A percentile compares a stretch with the other conserved stretches of the same genome.
phyloP scores from a whole-genome alignment of 2,888 invertebrate species.

The Erynnis tages region DNA sequence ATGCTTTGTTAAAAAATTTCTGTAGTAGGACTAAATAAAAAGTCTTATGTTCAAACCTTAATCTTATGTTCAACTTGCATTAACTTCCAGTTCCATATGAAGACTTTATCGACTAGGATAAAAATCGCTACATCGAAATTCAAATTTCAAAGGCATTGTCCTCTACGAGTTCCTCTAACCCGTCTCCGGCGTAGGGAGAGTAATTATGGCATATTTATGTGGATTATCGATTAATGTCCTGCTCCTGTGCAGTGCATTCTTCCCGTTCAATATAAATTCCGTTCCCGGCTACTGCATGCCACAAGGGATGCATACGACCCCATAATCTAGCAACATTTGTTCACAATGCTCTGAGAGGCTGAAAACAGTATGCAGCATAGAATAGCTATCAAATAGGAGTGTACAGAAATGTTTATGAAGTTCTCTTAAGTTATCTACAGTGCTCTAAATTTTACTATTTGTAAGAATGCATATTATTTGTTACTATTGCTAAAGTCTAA shows the following conservation, averaged over 20 bases:
- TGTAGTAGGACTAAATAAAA: no score
- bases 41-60: no score
- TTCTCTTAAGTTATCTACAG: neutral
- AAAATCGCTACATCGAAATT: neutral
- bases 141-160: neutral
- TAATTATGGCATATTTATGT: conserved; percentile 26
- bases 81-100: neutral
- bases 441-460: no score
- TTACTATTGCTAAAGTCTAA: no score
- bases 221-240: conserved; percentile 12
- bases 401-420: neutral
- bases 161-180: neutral
- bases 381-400: neutral
- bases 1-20: no score
- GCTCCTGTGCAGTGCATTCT: conserved; percentile 36
- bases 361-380: conserved; percentile 21
- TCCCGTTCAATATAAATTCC: conserved; percentile 53
- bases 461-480: no score
- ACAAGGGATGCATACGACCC: conserved; percentile 38
- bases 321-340: conserved; percentile 39
- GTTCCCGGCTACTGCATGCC: conserved; percentile 37
- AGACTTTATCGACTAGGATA: neutral
- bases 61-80: no score
- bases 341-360: conserved; percentile 18
- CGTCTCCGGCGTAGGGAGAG: neutral